Evolutionary conservation across 2,888 invertebrate species (phyloP).

Genomic region (Gymnoscelis rufifasciata): DNA sequence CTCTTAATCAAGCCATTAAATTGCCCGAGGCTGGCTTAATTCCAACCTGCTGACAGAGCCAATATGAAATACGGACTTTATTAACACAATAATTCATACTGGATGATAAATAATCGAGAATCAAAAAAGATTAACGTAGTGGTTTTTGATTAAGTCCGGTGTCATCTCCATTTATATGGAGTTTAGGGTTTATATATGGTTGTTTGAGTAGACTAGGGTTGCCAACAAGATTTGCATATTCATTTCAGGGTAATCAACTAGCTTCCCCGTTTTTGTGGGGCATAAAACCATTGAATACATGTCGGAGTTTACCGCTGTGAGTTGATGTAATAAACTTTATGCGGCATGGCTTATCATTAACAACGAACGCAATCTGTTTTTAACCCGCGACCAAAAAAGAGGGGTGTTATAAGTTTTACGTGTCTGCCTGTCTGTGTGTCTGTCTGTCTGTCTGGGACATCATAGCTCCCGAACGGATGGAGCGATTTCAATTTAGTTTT

Average conservation of each 20-base stretch:
- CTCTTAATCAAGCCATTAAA: conserved; percentile 62
- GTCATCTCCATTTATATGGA: too few species aligned
- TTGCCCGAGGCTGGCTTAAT: conserved; percentile 55
- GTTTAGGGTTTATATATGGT: too few species aligned
- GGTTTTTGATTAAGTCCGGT: conserved; percentile 11
- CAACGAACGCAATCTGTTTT: too few species aligned
- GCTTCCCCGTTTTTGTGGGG: neutral
- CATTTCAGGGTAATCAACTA: conserved; percentile 6
- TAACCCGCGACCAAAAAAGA: too few species aligned
- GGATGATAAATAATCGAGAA: conserved; percentile 21
- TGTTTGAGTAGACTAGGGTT: neutral
- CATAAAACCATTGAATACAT: neutral
- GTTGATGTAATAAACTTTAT: too few species aligned
- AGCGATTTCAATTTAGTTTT: too few species aligned
- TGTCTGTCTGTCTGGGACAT: too few species aligned
- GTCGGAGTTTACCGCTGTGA: neutral
- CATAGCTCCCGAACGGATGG: too few species aligned
- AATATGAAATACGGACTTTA: conserved; percentile 23
- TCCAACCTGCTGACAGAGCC: conserved; percentile 54
- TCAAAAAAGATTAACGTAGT: conserved; percentile 17
- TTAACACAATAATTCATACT: conserved; percentile 23
- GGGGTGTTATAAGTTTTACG: too few species aligned
- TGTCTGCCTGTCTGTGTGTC: too few species aligned
- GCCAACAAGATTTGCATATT: conserved; percentile 10
- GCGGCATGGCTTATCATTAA: too few species aligned